Conservation (phyloP, 2,113 vertebrate species). For the Oryctolagus cuniculus region mOryCun1.1 NC_091443.1:22874001-22874500, state of each 20-base stretch:
- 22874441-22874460: neutral
- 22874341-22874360: neutral
- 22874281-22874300: neutral
- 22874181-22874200: neutral
- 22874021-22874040: neutral
- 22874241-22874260: neutral
- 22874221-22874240: neutral
- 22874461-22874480: neutral
- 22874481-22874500: neutral
- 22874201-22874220: neutral
- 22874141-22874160: neutral
- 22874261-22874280: neutral
- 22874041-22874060: neutral
- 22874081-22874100: neutral
- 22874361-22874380: neutral
- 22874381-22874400: neutral
- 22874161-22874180: neutral
- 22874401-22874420: neutral
- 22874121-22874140: neutral
- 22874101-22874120: neutral
- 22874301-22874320: neutral
- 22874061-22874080: slow-evolving; percentile 14
- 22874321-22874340: neutral
- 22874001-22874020: neutral
- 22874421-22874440: slow-evolving; percentile 14